phyloP scores from a whole-genome alignment of 2,113 vertebrate species.

The Crypturellus undulatus region DNA sequence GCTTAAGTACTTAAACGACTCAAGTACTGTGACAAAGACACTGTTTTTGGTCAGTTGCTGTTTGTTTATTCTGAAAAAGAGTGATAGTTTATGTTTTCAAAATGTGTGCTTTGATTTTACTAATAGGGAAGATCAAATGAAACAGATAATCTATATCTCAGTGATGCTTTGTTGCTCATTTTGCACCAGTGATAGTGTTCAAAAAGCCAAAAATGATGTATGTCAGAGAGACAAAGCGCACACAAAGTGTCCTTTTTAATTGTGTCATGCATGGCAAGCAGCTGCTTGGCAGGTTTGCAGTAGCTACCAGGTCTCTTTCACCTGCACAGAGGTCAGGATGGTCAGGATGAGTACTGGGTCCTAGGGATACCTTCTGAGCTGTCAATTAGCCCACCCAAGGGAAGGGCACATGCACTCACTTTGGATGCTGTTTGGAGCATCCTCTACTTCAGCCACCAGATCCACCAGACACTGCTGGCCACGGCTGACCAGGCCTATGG shows the following conservation, averaged over 20 bases:
- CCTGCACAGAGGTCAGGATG: background rate
- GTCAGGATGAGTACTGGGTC: background rate
- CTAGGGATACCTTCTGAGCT: background rate
- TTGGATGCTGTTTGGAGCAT: background rate
- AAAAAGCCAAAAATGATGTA: background rate
- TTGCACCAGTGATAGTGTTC: background rate
- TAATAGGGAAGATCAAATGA: background rate
- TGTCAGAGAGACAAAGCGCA: background rate
- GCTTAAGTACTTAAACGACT: background rate
- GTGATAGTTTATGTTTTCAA: background rate
- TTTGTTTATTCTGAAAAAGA: background rate
- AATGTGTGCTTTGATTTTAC: background rate
- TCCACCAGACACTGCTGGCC: background rate
- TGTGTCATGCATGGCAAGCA: background rate
- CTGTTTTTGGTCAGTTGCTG: background rate
- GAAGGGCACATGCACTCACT: background rate
- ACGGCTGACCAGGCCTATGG: background rate
- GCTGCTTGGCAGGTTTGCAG: background rate
- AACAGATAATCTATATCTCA: background rate
- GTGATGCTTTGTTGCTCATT: background rate
- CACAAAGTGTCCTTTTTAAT: background rate
- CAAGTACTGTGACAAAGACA: background rate
- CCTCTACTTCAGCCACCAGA: background rate
- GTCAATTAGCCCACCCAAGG: background rate
- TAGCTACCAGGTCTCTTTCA: background rate